Evolutionary conservation across 2,888 invertebrate genomes (phyloP).

Genomic region (Euzetes globulus): DNA sequence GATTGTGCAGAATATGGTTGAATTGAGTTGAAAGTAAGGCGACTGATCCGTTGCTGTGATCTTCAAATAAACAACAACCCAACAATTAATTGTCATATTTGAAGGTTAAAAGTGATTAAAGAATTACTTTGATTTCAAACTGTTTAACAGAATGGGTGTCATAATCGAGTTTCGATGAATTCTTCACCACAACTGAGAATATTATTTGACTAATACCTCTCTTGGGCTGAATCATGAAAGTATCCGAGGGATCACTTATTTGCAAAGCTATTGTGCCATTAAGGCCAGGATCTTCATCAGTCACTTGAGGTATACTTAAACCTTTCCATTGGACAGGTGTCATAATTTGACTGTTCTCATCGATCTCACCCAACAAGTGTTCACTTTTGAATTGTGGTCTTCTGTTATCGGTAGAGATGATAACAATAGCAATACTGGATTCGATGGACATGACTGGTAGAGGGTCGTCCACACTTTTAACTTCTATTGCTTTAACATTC

Average conservation of each 20-base stretch:
- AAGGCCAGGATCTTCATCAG: constrained; percentile 39
- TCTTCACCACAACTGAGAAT: constrained; percentile 40
- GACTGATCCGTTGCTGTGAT: constrained; percentile 42
- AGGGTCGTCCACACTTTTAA: background rate
- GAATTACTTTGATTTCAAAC: background rate
- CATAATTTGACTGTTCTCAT: constrained; percentile 39
- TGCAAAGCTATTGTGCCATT: constrained; percentile 33
- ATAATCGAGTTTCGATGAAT: constrained; percentile 39
- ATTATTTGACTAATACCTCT: constrained; percentile 39
- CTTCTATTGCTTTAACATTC: constrained; percentile 29
- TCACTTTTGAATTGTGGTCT: constrained; percentile 37
- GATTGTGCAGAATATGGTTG: constrained; percentile 43
- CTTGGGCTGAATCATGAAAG: constrained; percentile 40
- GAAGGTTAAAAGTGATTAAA: too few relatives aligned
- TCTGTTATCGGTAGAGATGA: constrained; percentile 40
- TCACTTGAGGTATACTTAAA: constrained; percentile 37
- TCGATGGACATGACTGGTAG: constrained; percentile 34
- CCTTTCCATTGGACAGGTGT: constrained; percentile 39
- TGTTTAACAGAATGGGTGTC: constrained; percentile 32
- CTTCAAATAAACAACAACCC: constrained; percentile 34
- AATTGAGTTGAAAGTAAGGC: constrained; percentile 36
- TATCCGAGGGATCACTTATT: constrained; percentile 38
- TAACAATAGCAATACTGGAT: constrained; percentile 37
- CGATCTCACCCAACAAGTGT: constrained; percentile 37
- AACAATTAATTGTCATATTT: background rate